These are phyloP conservation scores for Tetraodon nigroviridis DNA, from an alignment of 2,113 vertebrate genomes.

Conservation along the genomic window DNA sequence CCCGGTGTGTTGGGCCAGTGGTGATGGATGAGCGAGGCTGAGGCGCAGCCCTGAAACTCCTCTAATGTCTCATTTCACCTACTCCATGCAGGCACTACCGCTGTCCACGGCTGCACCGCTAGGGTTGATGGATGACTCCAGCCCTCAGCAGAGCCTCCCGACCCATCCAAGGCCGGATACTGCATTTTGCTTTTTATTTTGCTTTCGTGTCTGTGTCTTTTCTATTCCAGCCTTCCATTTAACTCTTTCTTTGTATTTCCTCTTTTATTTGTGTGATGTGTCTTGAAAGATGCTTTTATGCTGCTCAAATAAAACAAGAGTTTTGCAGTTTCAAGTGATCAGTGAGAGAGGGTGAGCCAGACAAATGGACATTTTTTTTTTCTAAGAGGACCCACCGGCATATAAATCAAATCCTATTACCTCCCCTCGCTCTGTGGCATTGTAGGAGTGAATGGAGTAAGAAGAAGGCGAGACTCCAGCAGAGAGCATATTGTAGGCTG, in stretches of 20 bases:
- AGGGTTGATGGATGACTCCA: slow-evolving; percentile 46
- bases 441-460: slow-evolving; percentile 71
- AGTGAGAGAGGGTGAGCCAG: slow-evolving; percentile 28
- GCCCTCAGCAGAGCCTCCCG: slow-evolving; percentile 15
- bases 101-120: slow-evolving; percentile 13
- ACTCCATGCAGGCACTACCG: slow-evolving; percentile 21
- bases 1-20: slow-evolving; percentile 38
- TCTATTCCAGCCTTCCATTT: slow-evolving; percentile 22
- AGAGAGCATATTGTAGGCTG: slow-evolving; percentile 73
- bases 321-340: slow-evolving; percentile 45
- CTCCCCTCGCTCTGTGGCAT: slow-evolving; percentile 63
- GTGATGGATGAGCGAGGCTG: slow-evolving; percentile 56
- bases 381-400: slow-evolving; percentile 67
- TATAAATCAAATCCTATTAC: slow-evolving; percentile 79
- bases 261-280: slow-evolving; percentile 31
- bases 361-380: slow-evolving; percentile 46
- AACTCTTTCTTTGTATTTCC: background rate
- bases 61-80: slow-evolving; percentile 59
- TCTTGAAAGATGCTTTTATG: slow-evolving; percentile 48
- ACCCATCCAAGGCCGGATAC: slow-evolving; percentile 50
- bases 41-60: slow-evolving; percentile 45
- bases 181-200: slow-evolving; percentile 41
- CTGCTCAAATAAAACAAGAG: slow-evolving; percentile 53
- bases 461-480: slow-evolving; percentile 69
- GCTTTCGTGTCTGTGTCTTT: slow-evolving; percentile 33